A percentile compares a stretch with the other conserved stretches of the same genome.
phyloP scores from a whole-genome alignment of 2,797 vertebrate genomes.

The Otolemur crassicaudatus region DNA sequence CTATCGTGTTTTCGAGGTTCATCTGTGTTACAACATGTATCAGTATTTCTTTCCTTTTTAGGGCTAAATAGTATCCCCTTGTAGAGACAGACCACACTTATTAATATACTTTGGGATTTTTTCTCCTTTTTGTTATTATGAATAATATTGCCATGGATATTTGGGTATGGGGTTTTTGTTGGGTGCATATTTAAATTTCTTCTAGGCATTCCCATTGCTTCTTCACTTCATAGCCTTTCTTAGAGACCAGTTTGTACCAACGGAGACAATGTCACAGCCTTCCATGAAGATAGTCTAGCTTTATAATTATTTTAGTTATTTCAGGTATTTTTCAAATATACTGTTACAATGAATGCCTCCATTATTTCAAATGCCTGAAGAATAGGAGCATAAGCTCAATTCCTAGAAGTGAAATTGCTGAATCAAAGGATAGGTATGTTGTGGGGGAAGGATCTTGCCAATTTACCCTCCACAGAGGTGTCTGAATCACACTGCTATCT shows the following conservation, averaged over 20 bases:
- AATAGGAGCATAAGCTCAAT: neutral
- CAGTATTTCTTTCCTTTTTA: neutral
- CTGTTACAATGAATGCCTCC: neutral
- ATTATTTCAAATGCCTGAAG: neutral
- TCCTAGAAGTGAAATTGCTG: neutral
- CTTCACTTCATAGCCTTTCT: neutral
- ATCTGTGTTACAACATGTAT: neutral
- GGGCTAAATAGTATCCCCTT: neutral
- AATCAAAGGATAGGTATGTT: neutral
- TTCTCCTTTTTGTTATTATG: neutral
- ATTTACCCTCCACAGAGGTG: neutral
- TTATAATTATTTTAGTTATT: neutral
- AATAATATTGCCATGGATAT: neutral
- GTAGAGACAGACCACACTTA: accelerated
- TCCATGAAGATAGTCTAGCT: neutral
- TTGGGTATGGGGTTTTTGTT: neutral
- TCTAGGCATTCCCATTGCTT: neutral
- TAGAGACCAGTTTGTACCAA: neutral
- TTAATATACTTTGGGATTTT: too few species aligned
- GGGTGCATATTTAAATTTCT: neutral
- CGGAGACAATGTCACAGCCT: accelerated
- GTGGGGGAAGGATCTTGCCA: neutral
- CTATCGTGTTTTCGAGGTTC: neutral
- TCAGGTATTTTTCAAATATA: neutral
- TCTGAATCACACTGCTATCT: neutral